These are phyloP conservation scores for Dynastes tityus DNA, from an alignment of 2,888 invertebrate species.

Conservation along the genomic window DNA sequence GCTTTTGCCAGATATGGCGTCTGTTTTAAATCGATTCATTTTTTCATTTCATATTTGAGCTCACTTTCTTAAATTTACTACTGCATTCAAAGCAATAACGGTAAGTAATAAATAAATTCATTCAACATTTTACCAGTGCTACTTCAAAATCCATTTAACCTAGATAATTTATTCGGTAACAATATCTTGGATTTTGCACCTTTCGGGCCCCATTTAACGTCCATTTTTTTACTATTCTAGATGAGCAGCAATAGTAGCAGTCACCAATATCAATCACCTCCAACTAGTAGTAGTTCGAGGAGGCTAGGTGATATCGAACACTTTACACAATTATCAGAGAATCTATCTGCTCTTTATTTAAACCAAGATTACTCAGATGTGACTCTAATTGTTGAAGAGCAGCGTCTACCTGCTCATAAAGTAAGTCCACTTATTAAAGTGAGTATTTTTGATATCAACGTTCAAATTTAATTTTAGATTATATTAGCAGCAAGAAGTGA, in stretches of 20 bases:
- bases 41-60: background rate
- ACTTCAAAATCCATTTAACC: background rate
- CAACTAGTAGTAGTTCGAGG: conserved; percentile 61
- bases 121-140: background rate
- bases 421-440: conserved; percentile 61
- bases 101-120: conserved; percentile 15
- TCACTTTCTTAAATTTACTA: background rate
- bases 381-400: conserved; percentile 87
- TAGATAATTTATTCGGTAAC: background rate
- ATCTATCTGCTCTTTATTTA: conserved; percentile 88
- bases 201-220: background rate
- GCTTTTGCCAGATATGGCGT: conserved; percentile 17
- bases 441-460: background rate
- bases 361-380: conserved; percentile 94
- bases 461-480: conserved; percentile 71
- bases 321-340: conserved; percentile 83
- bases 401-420: conserved; percentile 80
- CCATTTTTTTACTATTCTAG: conserved; percentile 50
- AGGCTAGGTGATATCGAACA: conserved; percentile 79
- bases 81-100: conserved; percentile 7
- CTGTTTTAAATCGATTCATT: conserved; percentile 17
- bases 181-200: background rate
- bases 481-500: conserved; percentile 96
- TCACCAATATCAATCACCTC: conserved; percentile 65
- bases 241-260: conserved; percentile 65